phyloP scores from a whole-genome alignment of 2,113 vertebrate genomes.

The Potamarius usumacintae region DNA sequence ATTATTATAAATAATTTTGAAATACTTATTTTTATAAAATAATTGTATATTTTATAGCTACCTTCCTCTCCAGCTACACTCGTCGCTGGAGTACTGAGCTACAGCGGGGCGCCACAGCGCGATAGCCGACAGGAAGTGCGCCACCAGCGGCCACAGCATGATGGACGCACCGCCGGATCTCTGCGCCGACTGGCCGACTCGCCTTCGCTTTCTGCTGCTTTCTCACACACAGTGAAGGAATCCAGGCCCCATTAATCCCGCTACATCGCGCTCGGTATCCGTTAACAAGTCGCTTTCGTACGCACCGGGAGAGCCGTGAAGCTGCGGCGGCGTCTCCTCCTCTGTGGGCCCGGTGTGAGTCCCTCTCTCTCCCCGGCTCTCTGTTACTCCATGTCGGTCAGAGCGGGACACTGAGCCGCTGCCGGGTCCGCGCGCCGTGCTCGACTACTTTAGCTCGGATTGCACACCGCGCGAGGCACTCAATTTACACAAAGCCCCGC shows the following conservation, averaged over 20 bases:
- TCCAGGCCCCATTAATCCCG: conserved; percentile 50
- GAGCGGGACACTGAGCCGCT: neutral
- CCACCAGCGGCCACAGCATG: conserved; percentile 73
- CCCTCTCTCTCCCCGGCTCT: neutral
- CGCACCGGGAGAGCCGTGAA: neutral
- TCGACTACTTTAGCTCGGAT: neutral
- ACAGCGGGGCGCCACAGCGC: conserved; percentile 74
- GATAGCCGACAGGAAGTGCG: conserved; percentile 69
- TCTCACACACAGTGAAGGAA: conserved; percentile 54
- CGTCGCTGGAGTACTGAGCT: conserved; percentile 91
- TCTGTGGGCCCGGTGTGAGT: neutral
- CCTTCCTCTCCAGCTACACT: conserved; percentile 98
- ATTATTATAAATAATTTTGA: neutral
- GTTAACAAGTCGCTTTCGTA: neutral
- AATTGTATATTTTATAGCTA: conserved; percentile 58
- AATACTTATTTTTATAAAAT: neutral
- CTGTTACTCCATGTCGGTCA: neutral
- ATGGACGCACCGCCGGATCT: conserved; percentile 58
- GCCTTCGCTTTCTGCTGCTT: conserved; percentile 56
- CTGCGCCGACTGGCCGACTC: conserved; percentile 8
- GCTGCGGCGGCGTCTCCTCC: neutral
- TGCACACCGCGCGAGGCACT: conserved; percentile 1
- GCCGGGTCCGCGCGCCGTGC: neutral
- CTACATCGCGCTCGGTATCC: conserved; percentile 1
- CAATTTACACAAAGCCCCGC: neutral